Evolutionary conservation across 2,797 vertebrate genomes (phyloP).

Genomic region (Paguma larvata): DNA sequence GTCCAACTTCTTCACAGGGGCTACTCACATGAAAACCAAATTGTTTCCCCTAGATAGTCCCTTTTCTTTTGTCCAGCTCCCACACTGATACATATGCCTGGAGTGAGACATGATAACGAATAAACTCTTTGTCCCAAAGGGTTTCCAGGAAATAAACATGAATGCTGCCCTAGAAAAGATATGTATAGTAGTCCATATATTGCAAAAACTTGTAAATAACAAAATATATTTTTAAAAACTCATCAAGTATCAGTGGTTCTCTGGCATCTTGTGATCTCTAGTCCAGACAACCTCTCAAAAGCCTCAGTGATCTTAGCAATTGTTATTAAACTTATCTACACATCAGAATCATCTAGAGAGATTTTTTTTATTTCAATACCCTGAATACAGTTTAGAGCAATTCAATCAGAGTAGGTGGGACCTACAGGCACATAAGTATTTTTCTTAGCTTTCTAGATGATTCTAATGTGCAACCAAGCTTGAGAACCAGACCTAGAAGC

Average conservation of each 20-base stretch:
- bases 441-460: background rate
- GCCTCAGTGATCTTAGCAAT: background rate
- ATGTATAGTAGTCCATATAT: background rate
- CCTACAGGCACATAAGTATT: background rate
- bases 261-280: background rate
- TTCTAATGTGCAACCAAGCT: background rate
- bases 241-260: background rate
- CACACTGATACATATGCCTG: background rate
- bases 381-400: background rate
- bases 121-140: background rate
- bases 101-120: background rate
- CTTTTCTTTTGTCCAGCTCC: background rate
- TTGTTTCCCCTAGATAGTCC: background rate
- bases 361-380: background rate
- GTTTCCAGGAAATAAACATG: background rate
- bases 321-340: background rate
- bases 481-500: background rate
- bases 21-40: slow-evolving; percentile 31
- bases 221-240: slow-evolving; percentile 11
- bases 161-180: background rate
- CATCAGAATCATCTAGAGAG: background rate
- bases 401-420: background rate
- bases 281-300: background rate
- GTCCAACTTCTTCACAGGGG: background rate
- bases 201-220: background rate